Evolutionary conservation across 2,888 invertebrate genomes (phyloP).

Genomic region (Aphidius colemani): DNA sequence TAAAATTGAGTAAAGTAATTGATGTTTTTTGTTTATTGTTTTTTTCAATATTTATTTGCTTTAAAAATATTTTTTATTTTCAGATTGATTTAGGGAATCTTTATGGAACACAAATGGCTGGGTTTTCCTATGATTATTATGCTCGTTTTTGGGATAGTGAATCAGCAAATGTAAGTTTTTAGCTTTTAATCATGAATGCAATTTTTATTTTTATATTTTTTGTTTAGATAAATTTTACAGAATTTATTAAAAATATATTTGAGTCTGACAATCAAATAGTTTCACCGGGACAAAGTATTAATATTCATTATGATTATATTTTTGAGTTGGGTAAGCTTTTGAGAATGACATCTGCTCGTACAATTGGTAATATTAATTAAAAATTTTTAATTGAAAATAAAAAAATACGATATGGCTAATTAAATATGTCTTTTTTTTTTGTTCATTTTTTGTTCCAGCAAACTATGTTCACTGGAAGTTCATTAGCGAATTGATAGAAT

Average conservation of each 20-base stretch:
- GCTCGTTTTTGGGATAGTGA: conserved; percentile 7
- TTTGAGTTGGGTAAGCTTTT: conserved; percentile 26
- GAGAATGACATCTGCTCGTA: conserved; percentile 27
- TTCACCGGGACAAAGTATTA: neutral
- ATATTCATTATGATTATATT: neutral
- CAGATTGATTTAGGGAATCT: conserved; percentile 14
- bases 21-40: neutral
- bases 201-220: neutral
- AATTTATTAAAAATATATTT: conserved; percentile 10
- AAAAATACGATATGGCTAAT: neutral
- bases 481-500: conserved; percentile 29
- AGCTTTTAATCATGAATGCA: neutral
- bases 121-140: neutral
- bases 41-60: neutral
- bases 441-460: conserved; percentile 24
- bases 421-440: neutral
- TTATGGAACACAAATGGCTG: neutral
- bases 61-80: neutral
- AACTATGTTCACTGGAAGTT: conserved; percentile 40
- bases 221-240: conserved; percentile 13
- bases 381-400: neutral
- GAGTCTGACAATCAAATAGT: conserved; percentile 6
- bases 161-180: conserved; percentile 7
- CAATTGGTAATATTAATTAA: conserved; percentile 31
- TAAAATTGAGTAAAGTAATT: conserved; percentile 23